These are phyloP conservation scores for Archocentrus centrarchus DNA, from an alignment of 2,113 vertebrate genomes.

Conservation along the genomic window DNA sequence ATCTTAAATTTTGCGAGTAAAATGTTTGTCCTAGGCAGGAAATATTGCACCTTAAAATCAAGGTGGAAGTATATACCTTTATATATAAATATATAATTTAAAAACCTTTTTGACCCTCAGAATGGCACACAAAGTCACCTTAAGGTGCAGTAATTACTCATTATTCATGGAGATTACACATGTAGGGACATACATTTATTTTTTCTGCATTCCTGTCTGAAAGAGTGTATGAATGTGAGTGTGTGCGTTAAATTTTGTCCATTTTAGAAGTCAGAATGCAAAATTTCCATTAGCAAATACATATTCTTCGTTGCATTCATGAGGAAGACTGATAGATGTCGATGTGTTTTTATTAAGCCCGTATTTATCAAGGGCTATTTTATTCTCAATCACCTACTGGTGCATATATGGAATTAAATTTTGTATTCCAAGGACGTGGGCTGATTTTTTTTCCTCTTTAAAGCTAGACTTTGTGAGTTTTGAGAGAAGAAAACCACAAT, in stretches of 20 bases:
- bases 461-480: not conserved
- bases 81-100: not conserved
- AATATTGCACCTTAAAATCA: not conserved
- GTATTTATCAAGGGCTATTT: not conserved
- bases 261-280: not conserved
- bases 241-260: not conserved
- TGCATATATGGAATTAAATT: not conserved
- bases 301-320: not conserved
- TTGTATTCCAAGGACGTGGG: not conserved
- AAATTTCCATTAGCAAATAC: not conserved
- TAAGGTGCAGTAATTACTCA: not conserved
- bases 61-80: not conserved
- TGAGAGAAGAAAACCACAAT: not conserved
- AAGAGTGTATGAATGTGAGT: not conserved
- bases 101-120: not conserved
- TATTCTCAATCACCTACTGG: not conserved
- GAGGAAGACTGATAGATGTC: not conserved
- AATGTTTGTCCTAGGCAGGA: not conserved
- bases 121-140: not conserved
- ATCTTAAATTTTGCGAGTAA: not conserved
- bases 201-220: not conserved
- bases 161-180: not conserved
- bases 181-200: not conserved
- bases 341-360: not conserved
- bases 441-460: not conserved